Conservation (phyloP, 2,888 invertebrate genomes). For the Papilio protenor region DNA sequence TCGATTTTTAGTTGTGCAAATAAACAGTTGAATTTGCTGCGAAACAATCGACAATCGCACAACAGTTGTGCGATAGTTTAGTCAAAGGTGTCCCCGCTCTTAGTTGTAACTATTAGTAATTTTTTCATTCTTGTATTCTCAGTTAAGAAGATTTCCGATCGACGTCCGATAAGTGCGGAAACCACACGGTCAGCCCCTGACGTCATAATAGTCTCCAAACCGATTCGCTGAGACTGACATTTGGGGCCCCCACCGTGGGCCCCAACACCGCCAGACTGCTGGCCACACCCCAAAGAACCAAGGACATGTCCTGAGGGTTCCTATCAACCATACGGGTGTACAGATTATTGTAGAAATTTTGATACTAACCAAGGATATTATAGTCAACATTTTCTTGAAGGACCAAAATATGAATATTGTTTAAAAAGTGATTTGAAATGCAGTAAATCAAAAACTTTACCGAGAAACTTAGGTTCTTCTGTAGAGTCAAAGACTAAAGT, state of each 20-base stretch:
- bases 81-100: no score
- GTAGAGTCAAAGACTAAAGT: conserved; percentile 64
- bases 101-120: background rate
- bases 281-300: conserved; percentile 64
- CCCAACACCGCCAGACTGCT: conserved; percentile 72
- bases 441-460: conserved; percentile 71
- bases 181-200: conserved; percentile 96
- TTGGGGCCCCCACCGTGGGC: conserved; percentile 80
- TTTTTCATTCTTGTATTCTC: conserved; percentile 45
- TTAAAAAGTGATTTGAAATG: conserved; percentile 74
- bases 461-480: conserved; percentile 71
- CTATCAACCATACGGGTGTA: conserved; percentile 59
- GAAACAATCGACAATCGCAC: no score
- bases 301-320: conserved; percentile 72
- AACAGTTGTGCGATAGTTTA: no score
- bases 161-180: conserved; percentile 90
- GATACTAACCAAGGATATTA: conserved; percentile 73
- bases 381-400: conserved; percentile 73
- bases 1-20: no score
- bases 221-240: conserved; percentile 78
- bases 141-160: conserved; percentile 76
- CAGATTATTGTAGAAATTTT: conserved; percentile 66
- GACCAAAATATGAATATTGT: conserved; percentile 75
- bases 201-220: conserved; percentile 89
- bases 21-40: no score